Evolutionary conservation across 2,113 vertebrate species (phyloP).

Genomic region (Peucedramus taeniatus): DNA sequence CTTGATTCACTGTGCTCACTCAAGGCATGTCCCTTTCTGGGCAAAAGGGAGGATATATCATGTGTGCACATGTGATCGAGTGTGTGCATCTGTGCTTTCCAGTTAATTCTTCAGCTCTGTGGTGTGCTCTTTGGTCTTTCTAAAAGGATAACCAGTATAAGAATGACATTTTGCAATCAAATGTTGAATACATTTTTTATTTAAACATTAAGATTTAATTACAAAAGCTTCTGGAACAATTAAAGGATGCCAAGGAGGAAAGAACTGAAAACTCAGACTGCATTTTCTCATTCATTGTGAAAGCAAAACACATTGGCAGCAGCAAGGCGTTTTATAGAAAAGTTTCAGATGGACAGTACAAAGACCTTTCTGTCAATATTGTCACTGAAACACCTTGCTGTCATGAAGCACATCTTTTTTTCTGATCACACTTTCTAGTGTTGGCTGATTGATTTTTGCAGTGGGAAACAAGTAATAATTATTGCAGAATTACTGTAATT

Average conservation of each 20-base stretch:
- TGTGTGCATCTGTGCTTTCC: neutral
- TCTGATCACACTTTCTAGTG: neutral
- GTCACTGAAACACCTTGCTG: constrained; percentile 35
- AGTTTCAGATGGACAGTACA: constrained; percentile 37
- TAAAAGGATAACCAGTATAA: neutral
- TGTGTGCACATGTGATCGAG: rapidly evolving
- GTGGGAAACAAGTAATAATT: constrained; percentile 13
- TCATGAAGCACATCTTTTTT: neutral
- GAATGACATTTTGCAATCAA: constrained; percentile 40
- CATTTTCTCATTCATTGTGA: constrained; percentile 62
- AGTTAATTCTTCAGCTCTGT: neutral
- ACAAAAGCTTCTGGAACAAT: constrained; percentile 77
- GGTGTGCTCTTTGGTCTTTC: neutral
- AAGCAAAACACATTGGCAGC: constrained; percentile 54
- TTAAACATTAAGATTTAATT: constrained; percentile 75
- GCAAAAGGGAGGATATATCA: neutral
- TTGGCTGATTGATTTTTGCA: constrained; percentile 3
- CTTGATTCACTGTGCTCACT: neutral
- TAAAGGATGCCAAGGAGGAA: constrained; percentile 58
- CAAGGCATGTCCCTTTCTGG: neutral
- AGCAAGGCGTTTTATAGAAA: constrained; percentile 35
- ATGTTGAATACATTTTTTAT: constrained; percentile 62
- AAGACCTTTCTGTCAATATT: constrained; percentile 16
- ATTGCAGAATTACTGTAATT: neutral
- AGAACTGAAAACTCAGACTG: constrained; percentile 51